A percentile compares a stretch with the other conserved stretches of the same genome.
phyloP scores from a whole-genome alignment of 2,113 vertebrate species.

The Hipposideros armiger region DNA sequence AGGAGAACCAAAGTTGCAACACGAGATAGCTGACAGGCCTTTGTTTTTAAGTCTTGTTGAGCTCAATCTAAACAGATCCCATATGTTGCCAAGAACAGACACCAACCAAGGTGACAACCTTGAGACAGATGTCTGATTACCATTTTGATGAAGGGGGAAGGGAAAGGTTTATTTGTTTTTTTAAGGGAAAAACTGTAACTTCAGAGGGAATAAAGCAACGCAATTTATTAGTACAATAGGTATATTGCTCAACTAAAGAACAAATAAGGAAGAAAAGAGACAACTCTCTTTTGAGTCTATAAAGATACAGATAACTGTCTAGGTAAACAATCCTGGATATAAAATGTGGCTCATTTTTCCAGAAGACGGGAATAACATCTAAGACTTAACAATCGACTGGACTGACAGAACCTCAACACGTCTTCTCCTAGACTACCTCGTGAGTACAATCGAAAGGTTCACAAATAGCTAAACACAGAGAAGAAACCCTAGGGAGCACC shows the following conservation, averaged over 20 bases:
- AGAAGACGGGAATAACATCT: neutral
- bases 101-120: conserved; percentile 39
- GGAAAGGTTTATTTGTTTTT: neutral
- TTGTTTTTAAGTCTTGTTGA: conserved; percentile 68
- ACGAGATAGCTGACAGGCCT: conserved; percentile 63
- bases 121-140: conserved; percentile 70
- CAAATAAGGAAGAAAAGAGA: neutral
- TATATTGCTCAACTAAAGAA: neutral
- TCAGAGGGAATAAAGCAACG: conserved; percentile 45
- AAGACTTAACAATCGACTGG: neutral
- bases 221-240: neutral
- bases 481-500: neutral
- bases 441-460: neutral
- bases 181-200: conserved; percentile 21
- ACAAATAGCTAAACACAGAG: neutral
- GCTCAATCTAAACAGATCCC: conserved; percentile 75
- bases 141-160: neutral
- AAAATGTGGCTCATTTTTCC: neutral
- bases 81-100: conserved; percentile 70
- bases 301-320: neutral
- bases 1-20: conserved; percentile 79
- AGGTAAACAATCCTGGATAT: neutral
- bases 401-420: neutral
- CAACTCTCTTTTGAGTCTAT: neutral
- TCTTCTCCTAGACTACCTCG: neutral